Evolutionary conservation across 2,113 vertebrate species (phyloP), one percentile per base, ranked within the genome.

Genomic region (Salvelinus namaycush): DNA sequence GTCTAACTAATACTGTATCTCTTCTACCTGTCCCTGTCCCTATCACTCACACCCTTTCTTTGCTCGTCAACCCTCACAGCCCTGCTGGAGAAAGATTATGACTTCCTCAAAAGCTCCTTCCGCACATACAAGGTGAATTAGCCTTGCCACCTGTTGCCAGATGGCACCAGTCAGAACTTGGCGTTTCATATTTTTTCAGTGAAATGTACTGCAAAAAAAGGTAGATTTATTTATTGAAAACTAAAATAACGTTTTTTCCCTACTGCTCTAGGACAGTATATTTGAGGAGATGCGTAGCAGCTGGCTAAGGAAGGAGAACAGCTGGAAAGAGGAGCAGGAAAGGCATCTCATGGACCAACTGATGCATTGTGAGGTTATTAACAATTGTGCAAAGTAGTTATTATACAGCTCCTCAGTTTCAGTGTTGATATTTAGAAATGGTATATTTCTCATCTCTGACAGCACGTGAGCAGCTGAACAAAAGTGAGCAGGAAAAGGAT

Each of bases 21-120:
- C 6, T 70, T n/a, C 22, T 31, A 4, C 31, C 31, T 34, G 31
- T 34, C 31, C 3, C n/a, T 48, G n/a, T 11, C 59, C n/a, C 51
- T 57, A 7, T 22, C 14, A 48, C n/a, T 70, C 68, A 51, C 4
- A 49, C 4, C 2, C 68, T 48, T 59, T 76, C n/a, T 29, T n/a
- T n/a, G 9, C 24, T 57, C 18, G 59, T 62, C n/a, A 62, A 62
- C 16, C 59, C 59, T 34, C 29, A 76, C 9, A 76, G 75, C 75
- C 13, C 34, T 70, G 51, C 51, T 76, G 54, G 75, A 76, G 9
- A 77, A 77, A 74, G 76, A 81, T 67, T 81, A 81, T 60, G 76
- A 81, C 16, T 81, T 81, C 76, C 79, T 81, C 57, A 81, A 71
- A 70, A 48, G 79, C 57, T 74, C 71, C 39, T 77, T 81, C 67